Conservation (phyloP, 2,797 vertebrate genomes). For the Limnodromus scolopaceus region DNA sequence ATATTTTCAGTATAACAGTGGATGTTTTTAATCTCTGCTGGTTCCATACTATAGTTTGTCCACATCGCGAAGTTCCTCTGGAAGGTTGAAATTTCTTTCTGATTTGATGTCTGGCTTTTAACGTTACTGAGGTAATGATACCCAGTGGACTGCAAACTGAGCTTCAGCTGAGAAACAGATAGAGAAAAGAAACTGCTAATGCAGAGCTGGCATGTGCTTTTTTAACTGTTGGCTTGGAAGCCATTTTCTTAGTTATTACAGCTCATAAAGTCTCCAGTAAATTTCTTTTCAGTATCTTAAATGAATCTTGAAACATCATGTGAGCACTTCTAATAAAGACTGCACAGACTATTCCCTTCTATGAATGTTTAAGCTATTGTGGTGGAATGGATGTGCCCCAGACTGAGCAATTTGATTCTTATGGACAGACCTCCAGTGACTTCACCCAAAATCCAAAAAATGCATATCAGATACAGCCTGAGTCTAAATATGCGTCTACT, state of each 20-base stretch:
- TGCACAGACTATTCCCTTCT: conserved; percentile 7
- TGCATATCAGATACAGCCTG: neutral
- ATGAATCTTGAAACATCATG: conserved; percentile 39
- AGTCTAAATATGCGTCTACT: neutral
- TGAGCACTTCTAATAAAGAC: conserved; percentile 39
- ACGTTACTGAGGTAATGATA: conserved; percentile 26
- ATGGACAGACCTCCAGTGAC: neutral
- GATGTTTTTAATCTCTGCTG: conserved; percentile 66
- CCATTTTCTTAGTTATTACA: conserved; percentile 55
- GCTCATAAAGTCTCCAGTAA: conserved; percentile 55
- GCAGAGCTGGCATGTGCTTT: conserved; percentile 45
- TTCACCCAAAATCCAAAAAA: neutral
- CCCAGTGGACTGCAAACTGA: conserved; percentile 49
- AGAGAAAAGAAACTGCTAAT: conserved; percentile 52
- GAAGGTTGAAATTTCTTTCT: conserved; percentile 56
- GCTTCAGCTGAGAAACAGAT: conserved; percentile 59
- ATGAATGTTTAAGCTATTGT: conserved; percentile 36
- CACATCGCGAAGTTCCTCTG: neutral
- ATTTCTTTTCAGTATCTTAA: conserved; percentile 61
- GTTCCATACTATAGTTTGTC: neutral
- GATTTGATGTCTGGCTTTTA: conserved; percentile 55
- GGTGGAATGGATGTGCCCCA: neutral
- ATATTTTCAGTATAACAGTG: conserved; percentile 17
- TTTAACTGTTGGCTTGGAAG: conserved; percentile 52
- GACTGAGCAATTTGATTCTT: neutral